phyloP scores from a whole-genome alignment of 2,797 vertebrate genomes.

The Sebastiscus albofasciatus region DNA sequence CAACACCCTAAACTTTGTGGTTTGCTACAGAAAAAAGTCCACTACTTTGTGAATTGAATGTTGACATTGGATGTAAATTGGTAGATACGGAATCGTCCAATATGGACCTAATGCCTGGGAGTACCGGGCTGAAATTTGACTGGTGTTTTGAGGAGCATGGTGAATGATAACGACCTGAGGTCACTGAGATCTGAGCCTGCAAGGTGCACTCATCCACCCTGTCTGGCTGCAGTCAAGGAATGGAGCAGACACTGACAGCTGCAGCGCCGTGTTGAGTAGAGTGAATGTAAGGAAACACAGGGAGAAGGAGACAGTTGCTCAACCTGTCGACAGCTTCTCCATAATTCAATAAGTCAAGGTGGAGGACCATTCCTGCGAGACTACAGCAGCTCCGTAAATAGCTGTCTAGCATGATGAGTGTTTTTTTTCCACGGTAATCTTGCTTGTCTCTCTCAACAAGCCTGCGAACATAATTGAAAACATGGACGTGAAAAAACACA shows the following conservation, averaged over 20 bases:
- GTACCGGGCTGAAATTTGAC: neutral
- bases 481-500: conserved; percentile 74
- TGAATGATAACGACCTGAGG: conserved; percentile 49
- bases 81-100: neutral
- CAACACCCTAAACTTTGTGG: neutral
- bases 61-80: neutral
- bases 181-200: conserved; percentile 63
- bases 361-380: conserved; percentile 73
- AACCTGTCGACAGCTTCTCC: conserved; percentile 80
- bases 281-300: conserved; percentile 74
- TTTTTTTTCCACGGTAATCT: conserved; percentile 71
- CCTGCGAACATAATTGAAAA: conserved; percentile 79
- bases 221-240: conserved; percentile 68
- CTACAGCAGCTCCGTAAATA: conserved; percentile 76
- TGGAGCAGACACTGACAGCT: conserved; percentile 73
- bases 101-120: neutral
- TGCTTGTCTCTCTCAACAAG: conserved; percentile 81
- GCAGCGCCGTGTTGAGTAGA: conserved; percentile 73
- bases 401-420: conserved; percentile 69
- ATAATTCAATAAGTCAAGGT: conserved; percentile 83
- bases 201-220: conserved; percentile 74
- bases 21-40: neutral
- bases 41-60: neutral
- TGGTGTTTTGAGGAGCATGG: conserved; percentile 29
- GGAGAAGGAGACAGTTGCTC: conserved; percentile 76